These are phyloP conservation scores for Squalus acanthias DNA, from an alignment of 2,797 vertebrate genomes.

Conservation along the genomic window DNA sequence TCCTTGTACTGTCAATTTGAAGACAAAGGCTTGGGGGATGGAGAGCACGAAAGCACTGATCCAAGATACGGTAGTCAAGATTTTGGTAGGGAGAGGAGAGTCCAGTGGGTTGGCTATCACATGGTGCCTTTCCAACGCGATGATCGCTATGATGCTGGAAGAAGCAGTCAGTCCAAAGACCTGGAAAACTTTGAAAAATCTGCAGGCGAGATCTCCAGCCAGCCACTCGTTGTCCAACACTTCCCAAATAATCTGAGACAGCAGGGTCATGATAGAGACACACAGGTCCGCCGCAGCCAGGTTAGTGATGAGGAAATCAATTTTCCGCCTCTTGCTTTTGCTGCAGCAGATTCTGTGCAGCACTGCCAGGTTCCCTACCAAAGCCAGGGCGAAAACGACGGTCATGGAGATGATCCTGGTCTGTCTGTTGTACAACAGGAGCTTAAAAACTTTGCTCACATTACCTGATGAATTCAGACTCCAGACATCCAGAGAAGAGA, in stretches of 20 bases:
- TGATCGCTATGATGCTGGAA: conserved; percentile 55
- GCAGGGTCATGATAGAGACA: neutral
- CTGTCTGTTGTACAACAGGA: conserved; percentile 41
- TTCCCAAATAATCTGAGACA: conserved; percentile 49
- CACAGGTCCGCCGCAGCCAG: neutral
- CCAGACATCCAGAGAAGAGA: neutral
- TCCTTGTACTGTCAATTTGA: conserved; percentile 14
- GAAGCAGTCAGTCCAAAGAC: conserved; percentile 53
- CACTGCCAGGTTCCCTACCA: conserved; percentile 47
- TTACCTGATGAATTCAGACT: conserved; percentile 34
- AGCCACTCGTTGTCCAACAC: conserved; percentile 34
- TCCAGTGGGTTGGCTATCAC: conserved; percentile 43
- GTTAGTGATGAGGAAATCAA: conserved; percentile 17
- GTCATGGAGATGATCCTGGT: conserved; percentile 37
- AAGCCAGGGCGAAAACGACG: conserved; percentile 42
- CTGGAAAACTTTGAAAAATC: conserved; percentile 49
- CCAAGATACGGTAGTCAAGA: conserved; percentile 50
- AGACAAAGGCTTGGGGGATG: conserved; percentile 51
- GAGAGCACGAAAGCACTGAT: conserved; percentile 55
- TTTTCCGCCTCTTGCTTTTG: conserved; percentile 20
- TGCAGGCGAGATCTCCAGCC: conserved; percentile 40
- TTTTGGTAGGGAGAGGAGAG: conserved; percentile 46
- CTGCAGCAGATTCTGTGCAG: conserved; percentile 42
- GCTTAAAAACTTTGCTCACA: neutral
- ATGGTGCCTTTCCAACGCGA: conserved; percentile 54